These are phyloP conservation scores for Euzophera pinguis DNA, from an alignment of 2,888 invertebrate species.

Conservation along the genomic window DNA sequence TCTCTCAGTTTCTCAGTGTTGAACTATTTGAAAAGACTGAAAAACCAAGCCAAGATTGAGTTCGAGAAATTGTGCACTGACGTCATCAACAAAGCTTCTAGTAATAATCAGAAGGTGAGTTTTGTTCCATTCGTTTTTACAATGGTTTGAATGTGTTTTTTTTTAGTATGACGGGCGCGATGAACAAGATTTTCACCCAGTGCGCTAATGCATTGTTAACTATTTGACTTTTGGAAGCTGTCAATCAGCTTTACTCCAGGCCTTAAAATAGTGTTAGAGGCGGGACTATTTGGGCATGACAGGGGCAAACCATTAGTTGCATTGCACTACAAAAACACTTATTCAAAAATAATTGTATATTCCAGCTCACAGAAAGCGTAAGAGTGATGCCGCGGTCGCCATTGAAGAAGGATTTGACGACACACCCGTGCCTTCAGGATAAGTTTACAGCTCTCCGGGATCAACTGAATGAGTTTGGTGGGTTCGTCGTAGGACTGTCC, in stretches of 20 bases:
- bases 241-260: no score
- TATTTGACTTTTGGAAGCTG: no score
- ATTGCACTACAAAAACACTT: no score
- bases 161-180: no score
- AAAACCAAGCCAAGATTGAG: slow-evolving; percentile 95
- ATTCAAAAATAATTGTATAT: slow-evolving; percentile 12
- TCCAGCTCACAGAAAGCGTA: slow-evolving; percentile 85
- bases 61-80: slow-evolving; percentile 93
- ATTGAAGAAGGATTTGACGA: slow-evolving; percentile 88
- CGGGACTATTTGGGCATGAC: no score
- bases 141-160: no score
- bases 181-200: no score
- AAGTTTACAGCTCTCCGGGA: slow-evolving; percentile 90
- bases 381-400: slow-evolving; percentile 85
- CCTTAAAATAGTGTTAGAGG: no score
- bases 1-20: slow-evolving; percentile 95
- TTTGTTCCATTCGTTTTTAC: not conserved
- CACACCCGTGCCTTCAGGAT: slow-evolving; percentile 90
- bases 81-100: slow-evolving; percentile 83
- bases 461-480: slow-evolving; percentile 92
- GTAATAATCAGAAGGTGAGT: slow-evolving; percentile 73
- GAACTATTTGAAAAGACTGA: slow-evolving; percentile 96
- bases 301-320: not conserved
- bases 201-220: no score
- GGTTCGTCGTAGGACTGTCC: slow-evolving; percentile 88